Conservation (phyloP, 2,797 vertebrate species). For the Parambassis ranga region DNA sequence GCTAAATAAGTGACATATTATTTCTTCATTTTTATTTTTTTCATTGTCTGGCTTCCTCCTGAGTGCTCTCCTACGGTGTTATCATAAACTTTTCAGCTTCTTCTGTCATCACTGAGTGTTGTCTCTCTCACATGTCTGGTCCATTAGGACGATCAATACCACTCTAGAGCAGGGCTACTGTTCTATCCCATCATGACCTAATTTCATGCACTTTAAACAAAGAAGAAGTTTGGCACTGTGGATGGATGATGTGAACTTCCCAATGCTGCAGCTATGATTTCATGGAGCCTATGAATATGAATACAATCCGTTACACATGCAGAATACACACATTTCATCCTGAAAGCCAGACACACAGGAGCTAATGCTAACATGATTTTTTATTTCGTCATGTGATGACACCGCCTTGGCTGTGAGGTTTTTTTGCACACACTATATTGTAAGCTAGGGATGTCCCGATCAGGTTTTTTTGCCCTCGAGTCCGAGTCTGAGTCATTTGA, state of each 20-base stretch:
- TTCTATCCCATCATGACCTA: constrained; percentile 22
- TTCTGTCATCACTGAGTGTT: neutral
- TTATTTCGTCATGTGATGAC: too few relatives aligned
- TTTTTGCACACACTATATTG: too few relatives aligned
- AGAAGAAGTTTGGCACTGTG: neutral
- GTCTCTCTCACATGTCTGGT: neutral
- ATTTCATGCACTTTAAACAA: constrained; percentile 43
- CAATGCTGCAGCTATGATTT: neutral
- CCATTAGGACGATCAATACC: constrained; percentile 44
- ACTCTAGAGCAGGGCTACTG: neutral
- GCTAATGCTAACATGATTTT: too few relatives aligned
- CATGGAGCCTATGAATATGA: constrained; percentile 9
- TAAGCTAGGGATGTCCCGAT: too few relatives aligned
- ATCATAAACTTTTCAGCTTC: constrained; percentile 4
- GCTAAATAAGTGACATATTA: too few relatives aligned
- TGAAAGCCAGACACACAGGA: too few relatives aligned
- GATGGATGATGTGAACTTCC: neutral
- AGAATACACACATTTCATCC: too few relatives aligned
- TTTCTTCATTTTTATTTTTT: constrained; percentile 1
- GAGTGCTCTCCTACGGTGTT: neutral
- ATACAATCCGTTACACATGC: neutral
- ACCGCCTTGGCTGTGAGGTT: too few relatives aligned
- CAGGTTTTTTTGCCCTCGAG: too few relatives aligned
- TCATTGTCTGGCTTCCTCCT: neutral
- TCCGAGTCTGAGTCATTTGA: too few relatives aligned